A percentile compares a stretch with the other conserved stretches of the same genome.
These are phyloP conservation scores for Patella caerulea DNA, from an alignment of 2,888 invertebrate genomes.

Conservation along the genomic window DNA sequence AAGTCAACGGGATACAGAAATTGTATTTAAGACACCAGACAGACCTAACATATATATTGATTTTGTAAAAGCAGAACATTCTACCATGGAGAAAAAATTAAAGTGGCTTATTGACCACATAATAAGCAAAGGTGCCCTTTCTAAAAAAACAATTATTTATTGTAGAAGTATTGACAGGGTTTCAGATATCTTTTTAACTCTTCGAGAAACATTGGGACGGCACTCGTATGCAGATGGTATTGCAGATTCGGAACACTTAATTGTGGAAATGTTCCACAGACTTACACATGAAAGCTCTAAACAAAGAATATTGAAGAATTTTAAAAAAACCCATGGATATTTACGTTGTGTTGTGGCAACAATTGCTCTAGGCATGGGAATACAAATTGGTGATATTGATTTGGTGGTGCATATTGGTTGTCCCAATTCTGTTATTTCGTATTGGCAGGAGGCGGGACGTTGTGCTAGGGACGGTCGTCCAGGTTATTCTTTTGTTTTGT, in stretches of 20 bases:
- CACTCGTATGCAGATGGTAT: slow-evolving; percentile 28
- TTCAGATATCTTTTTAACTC: slow-evolving; percentile 31
- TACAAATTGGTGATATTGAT: slow-evolving; percentile 35
- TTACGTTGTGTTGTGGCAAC: slow-evolving; percentile 34
- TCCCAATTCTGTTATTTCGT: too few relatives aligned
- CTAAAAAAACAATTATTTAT: slow-evolving; percentile 35
- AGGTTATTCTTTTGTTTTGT: too few relatives aligned
- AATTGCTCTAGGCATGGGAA: slow-evolving; percentile 38
- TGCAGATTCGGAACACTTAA: slow-evolving; percentile 25
- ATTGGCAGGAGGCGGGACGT: too few relatives aligned
- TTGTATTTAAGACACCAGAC: slow-evolving; percentile 21
- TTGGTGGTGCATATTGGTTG: not conserved
- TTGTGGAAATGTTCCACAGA: slow-evolving; percentile 41
- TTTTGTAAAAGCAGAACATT: slow-evolving; percentile 17
- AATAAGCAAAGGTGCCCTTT: slow-evolving; percentile 17
- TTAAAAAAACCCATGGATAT: slow-evolving; percentile 21
- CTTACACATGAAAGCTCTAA: slow-evolving; percentile 34
- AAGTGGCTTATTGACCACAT: slow-evolving; percentile 30
- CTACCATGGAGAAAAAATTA: slow-evolving; percentile 14
- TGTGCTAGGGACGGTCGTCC: too few relatives aligned
- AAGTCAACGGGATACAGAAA: slow-evolving; percentile 17
- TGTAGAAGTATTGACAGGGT: slow-evolving; percentile 37
- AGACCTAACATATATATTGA: slow-evolving; percentile 31
- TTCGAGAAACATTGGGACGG: slow-evolving; percentile 30
- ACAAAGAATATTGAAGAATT: slow-evolving; percentile 25